Conservation (phyloP, 2,888 invertebrate species). For the Lapara coniferarum region DNA sequence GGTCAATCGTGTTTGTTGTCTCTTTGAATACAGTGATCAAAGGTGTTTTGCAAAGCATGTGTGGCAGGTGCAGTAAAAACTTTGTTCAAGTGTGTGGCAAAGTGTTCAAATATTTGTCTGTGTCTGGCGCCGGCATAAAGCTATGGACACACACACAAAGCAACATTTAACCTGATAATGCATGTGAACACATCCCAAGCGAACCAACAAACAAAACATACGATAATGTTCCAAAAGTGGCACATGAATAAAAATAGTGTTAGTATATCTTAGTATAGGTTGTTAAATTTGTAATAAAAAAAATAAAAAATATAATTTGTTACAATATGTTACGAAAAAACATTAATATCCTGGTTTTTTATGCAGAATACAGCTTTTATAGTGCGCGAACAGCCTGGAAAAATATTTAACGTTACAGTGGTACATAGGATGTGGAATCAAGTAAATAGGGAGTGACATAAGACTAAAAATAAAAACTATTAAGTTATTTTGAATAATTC, state of each 20-base stretch:
- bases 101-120: no score
- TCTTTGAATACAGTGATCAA: no score
- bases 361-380: slow-evolving; percentile 50
- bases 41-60: no score
- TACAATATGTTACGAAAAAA: slow-evolving; percentile 6
- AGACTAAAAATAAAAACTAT: no score
- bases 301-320: slow-evolving; percentile 38
- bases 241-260: slow-evolving; percentile 50
- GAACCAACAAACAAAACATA: slow-evolving; percentile 29
- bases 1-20: no score
- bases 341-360: slow-evolving; percentile 26
- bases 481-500: no score
- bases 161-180: neutral
- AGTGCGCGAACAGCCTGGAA: slow-evolving; percentile 71
- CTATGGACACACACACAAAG: neutral
- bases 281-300: slow-evolving; percentile 26
- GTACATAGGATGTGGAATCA: no score
- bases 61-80: no score
- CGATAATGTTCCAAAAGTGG: slow-evolving; percentile 47
- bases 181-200: neutral
- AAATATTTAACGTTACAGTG: slow-evolving; percentile 37
- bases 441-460: no score
- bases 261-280: slow-evolving; percentile 7
- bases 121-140: no score
- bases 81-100: no score